These are phyloP conservation scores for Rhinogobius similis DNA, from an alignment of 2,113 vertebrate genomes.

Conservation along the genomic window DNA sequence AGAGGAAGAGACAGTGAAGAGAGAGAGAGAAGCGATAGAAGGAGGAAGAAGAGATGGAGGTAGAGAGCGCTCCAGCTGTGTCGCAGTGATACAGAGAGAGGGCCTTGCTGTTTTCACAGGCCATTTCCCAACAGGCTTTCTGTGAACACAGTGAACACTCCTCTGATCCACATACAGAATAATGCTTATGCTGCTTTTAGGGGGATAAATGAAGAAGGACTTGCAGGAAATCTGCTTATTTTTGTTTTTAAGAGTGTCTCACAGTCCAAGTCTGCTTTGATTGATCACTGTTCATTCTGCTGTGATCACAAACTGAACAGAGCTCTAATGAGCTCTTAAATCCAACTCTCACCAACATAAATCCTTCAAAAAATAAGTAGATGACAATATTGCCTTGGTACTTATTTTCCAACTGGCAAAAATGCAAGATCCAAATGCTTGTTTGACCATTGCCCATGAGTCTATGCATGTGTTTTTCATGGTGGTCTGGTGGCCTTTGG, in stretches of 20 bases:
- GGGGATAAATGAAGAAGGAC: not conserved
- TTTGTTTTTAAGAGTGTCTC: not conserved
- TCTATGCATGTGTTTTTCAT: not conserved
- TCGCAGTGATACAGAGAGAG: constrained; percentile 42
- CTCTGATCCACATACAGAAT: constrained; percentile 18
- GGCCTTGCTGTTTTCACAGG: constrained; percentile 49
- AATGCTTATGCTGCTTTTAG: constrained; percentile 12
- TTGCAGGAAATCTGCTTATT: not conserved
- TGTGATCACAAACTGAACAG: too few relatives aligned
- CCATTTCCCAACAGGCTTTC: constrained; percentile 45
- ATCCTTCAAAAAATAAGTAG: not conserved
- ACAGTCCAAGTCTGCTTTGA: not conserved
- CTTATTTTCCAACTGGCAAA: too few relatives aligned
- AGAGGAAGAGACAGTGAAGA: constrained; percentile 7
- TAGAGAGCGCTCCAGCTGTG: constrained; percentile 32
- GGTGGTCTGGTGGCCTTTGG: not conserved
- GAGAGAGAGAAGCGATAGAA: constrained; percentile 5
- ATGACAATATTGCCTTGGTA: not conserved
- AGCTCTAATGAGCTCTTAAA: not conserved
- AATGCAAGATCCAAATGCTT: too few relatives aligned
- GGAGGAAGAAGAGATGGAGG: constrained; percentile 30
- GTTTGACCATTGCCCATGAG: too few relatives aligned
- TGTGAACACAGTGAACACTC: constrained; percentile 33
- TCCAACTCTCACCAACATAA: not conserved
- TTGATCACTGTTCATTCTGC: not conserved